These are phyloP conservation scores for Drosophila tanythrix DNA, from an alignment of 2,888 invertebrate species.

Conservation along the genomic window DNA sequence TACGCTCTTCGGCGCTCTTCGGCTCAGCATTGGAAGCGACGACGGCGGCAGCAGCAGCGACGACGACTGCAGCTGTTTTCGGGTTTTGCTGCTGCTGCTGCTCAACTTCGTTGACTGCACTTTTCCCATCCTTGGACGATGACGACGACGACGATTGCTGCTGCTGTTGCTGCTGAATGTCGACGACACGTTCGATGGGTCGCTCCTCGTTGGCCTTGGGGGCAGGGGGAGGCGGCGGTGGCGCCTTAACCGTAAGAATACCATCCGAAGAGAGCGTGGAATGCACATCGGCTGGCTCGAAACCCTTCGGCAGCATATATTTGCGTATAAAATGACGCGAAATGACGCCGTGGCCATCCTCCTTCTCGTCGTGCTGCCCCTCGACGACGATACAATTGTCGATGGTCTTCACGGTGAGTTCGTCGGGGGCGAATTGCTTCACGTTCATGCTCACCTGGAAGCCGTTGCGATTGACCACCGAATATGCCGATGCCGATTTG, in stretches of 20 bases:
- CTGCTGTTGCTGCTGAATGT: conserved; percentile 86
- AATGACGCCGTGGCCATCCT: conserved; percentile 91
- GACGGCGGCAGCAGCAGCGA: neutral
- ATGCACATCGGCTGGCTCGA: conserved; percentile 89
- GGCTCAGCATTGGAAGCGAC: conserved; percentile 18
- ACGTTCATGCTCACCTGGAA: conserved; percentile 91
- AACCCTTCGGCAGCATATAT: conserved; percentile 91
- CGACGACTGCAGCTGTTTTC: conserved; percentile 40
- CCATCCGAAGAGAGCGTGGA: conserved; percentile 92
- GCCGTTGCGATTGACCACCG: conserved; percentile 86
- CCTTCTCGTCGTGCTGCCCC: conserved; percentile 91
- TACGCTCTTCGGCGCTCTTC: conserved; percentile 45
- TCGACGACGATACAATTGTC: conserved; percentile 91
- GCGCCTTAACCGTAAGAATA: conserved; percentile 89
- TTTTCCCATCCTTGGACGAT: conserved; percentile 71
- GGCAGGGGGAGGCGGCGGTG: conserved; percentile 82
- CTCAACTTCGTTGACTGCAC: conserved; percentile 52
- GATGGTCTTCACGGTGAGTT: conserved; percentile 91
- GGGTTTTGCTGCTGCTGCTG: conserved; percentile 38
- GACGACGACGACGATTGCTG: conserved; percentile 45
- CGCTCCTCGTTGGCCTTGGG: conserved; percentile 71
- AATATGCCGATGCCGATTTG: conserved; percentile 57
- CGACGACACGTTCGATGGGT: conserved; percentile 86
- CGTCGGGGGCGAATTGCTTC: conserved; percentile 91
- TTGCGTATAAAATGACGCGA: conserved; percentile 91